Conservation (phyloP, 2,113 vertebrate genomes). For the Ophiodon elongatus region DNA sequence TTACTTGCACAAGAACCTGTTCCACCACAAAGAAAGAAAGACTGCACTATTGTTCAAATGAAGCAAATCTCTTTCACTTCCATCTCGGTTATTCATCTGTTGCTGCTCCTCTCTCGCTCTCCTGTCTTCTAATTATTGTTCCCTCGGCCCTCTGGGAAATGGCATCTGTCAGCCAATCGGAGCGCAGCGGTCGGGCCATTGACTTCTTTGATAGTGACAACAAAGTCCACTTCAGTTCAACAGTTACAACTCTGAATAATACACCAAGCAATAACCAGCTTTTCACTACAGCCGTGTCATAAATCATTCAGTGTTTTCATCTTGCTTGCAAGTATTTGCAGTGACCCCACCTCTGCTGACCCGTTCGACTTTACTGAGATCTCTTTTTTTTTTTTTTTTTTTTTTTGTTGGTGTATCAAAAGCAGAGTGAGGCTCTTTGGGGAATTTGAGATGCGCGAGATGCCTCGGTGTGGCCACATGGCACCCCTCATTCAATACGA, state of each 20-base stretch:
- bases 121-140: slow-evolving; percentile 44
- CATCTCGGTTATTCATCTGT: neutral
- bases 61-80: slow-evolving; percentile 40
- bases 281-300: slow-evolving; percentile 16
- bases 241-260: slow-evolving; percentile 17
- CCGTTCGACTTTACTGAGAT: neutral
- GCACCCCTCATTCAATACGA: slow-evolving; percentile 17
- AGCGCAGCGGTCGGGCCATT: neutral
- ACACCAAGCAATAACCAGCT: slow-evolving; percentile 5
- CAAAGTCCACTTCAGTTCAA: slow-evolving; percentile 18
- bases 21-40: slow-evolving; percentile 47
- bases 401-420: slow-evolving; percentile 45
- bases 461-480: slow-evolving; percentile 31
- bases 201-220: slow-evolving; percentile 37
- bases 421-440: slow-evolving; percentile 24
- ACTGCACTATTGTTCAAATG: slow-evolving; percentile 42
- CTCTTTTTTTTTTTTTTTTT: slow-evolving; percentile 18
- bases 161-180: slow-evolving; percentile 26
- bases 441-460: slow-evolving; percentile 38
- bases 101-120: neutral
- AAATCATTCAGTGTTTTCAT: slow-evolving; percentile 55
- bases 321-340: neutral
- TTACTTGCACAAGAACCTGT: slow-evolving; percentile 57
- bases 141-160: slow-evolving; percentile 28
- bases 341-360: slow-evolving; percentile 14